phyloP scores from a whole-genome alignment of 2,888 invertebrate genomes.

The Serripes groenlandicus region DNA sequence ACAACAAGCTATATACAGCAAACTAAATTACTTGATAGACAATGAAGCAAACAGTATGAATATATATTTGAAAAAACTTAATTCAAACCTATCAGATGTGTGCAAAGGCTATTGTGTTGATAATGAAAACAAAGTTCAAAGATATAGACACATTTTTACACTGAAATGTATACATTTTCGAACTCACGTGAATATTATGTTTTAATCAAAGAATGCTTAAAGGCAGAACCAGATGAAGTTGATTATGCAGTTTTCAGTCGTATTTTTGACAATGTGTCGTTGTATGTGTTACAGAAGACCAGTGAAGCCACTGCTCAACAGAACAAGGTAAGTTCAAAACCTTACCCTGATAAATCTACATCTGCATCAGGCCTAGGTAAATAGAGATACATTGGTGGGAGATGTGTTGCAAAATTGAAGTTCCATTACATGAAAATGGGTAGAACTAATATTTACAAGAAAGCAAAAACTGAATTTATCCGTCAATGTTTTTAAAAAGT shows the following conservation, averaged over 20 bases:
- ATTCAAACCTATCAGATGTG: too few relatives aligned
- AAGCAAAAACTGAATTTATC: neutral
- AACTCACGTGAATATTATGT: neutral
- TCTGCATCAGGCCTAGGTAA: neutral
- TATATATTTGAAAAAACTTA: too few relatives aligned
- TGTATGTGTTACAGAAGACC: too few relatives aligned
- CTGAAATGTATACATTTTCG: neutral
- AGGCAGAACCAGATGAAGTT: neutral
- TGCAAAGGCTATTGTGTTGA: too few relatives aligned
- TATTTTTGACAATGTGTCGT: neutral
- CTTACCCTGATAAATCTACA: too few relatives aligned
- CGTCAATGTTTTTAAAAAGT: neutral
- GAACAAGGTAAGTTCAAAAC: too few relatives aligned
- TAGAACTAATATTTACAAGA: neutral
- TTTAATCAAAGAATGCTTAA: neutral
- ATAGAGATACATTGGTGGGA: neutral
- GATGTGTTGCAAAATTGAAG: neutral
- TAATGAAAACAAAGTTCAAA: too few relatives aligned
- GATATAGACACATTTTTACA: neutral
- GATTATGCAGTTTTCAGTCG: neutral
- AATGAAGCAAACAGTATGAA: too few relatives aligned
- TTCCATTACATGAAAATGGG: neutral
- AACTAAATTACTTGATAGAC: too few relatives aligned
- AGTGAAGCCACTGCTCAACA: too few relatives aligned
- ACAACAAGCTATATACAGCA: too few relatives aligned